These are phyloP conservation scores for Cherax destructor DNA, from an alignment of 1,140 invertebrate species.

Conservation along the genomic window DNA sequence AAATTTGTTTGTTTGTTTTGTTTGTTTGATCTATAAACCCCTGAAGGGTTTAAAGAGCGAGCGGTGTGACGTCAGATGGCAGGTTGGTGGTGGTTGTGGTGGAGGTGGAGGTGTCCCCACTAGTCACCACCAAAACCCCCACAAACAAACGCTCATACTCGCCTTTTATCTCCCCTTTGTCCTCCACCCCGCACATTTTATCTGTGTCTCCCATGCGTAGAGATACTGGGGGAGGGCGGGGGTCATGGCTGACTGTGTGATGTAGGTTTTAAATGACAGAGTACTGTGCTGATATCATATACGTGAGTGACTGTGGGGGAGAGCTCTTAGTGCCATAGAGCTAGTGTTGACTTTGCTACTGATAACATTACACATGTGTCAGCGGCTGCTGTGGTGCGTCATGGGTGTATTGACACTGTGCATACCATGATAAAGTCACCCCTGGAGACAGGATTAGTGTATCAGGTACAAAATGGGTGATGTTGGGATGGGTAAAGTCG, in stretches of 20 bases:
- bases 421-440: not conserved
- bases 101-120: too few species aligned
- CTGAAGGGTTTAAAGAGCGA: not conserved
- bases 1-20: too few species aligned
- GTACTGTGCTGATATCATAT: not conserved
- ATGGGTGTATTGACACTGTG: not conserved
- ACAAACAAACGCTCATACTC: not conserved
- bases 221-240: too few species aligned
- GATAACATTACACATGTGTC: not conserved
- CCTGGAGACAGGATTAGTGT: not conserved
- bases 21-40: too few species aligned
- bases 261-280: not conserved
- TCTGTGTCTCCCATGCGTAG: not conserved
- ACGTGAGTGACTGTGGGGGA: not conserved
- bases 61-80: not conserved
- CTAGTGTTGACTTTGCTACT: not conserved
- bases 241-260: not conserved
- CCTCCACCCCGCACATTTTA: not conserved
- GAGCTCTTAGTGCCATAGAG: too few species aligned
- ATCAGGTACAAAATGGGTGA: not conserved
- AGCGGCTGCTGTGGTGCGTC: not conserved
- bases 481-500: not conserved
- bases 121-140: not conserved
- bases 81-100: not conserved
- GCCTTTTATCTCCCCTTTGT: not conserved